Evolutionary conservation across 2,888 invertebrate species (phyloP).

Genomic region (Antheraea yamamai): DNA sequence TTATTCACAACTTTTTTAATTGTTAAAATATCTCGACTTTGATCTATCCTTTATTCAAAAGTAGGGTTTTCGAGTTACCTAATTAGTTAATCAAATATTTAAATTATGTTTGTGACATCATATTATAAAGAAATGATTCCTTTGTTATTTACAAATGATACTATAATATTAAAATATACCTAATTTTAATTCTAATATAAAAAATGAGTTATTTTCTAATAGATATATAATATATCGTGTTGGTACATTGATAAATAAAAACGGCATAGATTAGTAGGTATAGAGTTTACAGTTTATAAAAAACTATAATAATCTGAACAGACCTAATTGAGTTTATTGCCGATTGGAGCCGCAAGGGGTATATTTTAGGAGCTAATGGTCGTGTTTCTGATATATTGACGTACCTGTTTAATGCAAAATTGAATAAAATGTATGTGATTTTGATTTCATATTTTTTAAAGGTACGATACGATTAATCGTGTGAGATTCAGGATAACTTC

Average conservation of each 20-base stretch:
- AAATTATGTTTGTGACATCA: too few species aligned
- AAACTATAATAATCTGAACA: not conserved
- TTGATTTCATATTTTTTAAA: not conserved
- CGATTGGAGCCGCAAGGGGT: not conserved
- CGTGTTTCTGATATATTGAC: not conserved
- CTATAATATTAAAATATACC: not conserved
- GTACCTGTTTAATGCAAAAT: not conserved
- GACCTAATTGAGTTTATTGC: not conserved
- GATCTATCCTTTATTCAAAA: too few species aligned
- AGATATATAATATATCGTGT: too few species aligned
- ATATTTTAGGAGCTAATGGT: not conserved
- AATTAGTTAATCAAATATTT: too few species aligned
- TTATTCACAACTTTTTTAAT: not conserved
- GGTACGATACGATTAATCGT: constrained; percentile 20
- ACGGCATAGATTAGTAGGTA: not conserved
- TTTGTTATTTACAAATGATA: too few species aligned
- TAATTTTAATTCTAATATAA: too few species aligned
- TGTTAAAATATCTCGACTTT: too few species aligned
- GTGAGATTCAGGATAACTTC: not conserved
- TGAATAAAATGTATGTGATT: not conserved
- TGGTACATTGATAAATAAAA: not conserved
- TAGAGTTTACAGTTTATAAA: not conserved
- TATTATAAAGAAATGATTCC: too few species aligned
- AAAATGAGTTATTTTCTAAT: too few species aligned
- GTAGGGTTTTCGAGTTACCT: too few species aligned